A percentile compares a stretch with the other conserved stretches of the same genome.
Evolutionary conservation across 2,797 vertebrate species (phyloP).

Genomic region (Brachymystax lenok): DNA sequence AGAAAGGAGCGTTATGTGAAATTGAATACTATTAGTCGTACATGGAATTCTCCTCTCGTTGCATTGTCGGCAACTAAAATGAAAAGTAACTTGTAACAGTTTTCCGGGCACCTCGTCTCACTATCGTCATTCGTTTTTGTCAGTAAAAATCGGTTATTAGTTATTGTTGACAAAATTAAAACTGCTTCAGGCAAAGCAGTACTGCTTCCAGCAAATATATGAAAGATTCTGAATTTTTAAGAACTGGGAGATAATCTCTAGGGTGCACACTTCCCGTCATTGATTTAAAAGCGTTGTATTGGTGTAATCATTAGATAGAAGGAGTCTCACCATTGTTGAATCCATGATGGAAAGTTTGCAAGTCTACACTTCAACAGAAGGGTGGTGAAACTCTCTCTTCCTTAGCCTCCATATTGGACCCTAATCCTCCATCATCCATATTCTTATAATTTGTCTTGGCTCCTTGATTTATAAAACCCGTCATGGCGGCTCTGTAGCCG

Average conservation of each 20-base stretch:
- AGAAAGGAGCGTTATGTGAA: too few relatives aligned
- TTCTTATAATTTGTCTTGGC: constrained; percentile 51
- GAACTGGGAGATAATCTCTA: background rate
- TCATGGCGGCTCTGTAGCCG: constrained; percentile 44
- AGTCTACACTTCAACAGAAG: too few relatives aligned
- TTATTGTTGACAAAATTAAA: background rate
- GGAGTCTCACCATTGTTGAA: background rate
- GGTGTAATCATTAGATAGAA: background rate
- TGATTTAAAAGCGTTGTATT: background rate
- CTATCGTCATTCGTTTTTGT: background rate
- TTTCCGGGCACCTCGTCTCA: too few relatives aligned
- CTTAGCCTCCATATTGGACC: constrained; percentile 1
- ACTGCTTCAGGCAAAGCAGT: background rate
- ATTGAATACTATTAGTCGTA: too few relatives aligned
- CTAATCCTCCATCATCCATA: constrained; percentile 5
- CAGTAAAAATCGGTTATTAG: background rate
- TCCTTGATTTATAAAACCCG: constrained; percentile 43
- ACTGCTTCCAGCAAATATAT: background rate
- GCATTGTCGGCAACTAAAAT: too few relatives aligned
- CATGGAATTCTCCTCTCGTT: too few relatives aligned
- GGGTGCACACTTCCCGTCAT: background rate
- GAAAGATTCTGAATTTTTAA: background rate
- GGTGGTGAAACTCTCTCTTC: background rate
- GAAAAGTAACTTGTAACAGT: too few relatives aligned
- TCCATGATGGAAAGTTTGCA: background rate